phyloP scores from a whole-genome alignment of 2,888 invertebrate genomes.

The Girardia tigrina region DNA sequence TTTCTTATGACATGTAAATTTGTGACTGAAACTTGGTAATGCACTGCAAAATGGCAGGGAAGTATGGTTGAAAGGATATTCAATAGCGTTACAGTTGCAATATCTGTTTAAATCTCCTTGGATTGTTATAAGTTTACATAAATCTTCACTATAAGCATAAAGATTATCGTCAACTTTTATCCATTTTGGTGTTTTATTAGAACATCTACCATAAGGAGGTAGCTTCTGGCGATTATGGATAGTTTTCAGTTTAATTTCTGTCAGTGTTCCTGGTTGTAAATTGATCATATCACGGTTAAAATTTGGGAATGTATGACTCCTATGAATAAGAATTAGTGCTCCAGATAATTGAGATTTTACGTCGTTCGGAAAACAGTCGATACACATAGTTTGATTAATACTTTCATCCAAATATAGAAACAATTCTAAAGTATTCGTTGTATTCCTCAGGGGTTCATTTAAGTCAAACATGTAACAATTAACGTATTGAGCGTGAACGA shows the following conservation, averaged over 20 bases:
- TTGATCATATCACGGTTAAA: conserved; percentile 35
- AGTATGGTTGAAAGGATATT: conserved; percentile 33
- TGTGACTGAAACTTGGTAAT: conserved; percentile 28
- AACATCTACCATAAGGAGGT: conserved; percentile 37
- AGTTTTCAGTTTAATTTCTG: conserved; percentile 36
- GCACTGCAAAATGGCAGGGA: conserved; percentile 31
- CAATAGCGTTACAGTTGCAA: conserved; percentile 36
- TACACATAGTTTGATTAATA: conserved; percentile 25
- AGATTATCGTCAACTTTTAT: conserved; percentile 5
- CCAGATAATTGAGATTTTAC: conserved; percentile 37
- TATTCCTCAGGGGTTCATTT: neutral
- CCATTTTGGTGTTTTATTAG: conserved; percentile 33
- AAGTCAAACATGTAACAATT: conserved; percentile 37
- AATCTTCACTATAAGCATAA: conserved; percentile 33
- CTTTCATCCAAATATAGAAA: conserved; percentile 35
- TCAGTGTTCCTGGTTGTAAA: conserved; percentile 36
- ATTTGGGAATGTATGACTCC: conserved; percentile 36
- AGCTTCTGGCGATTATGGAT: conserved; percentile 35
- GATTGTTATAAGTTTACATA: conserved; percentile 24
- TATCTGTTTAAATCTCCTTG: conserved; percentile 29
- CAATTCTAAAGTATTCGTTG: conserved; percentile 33
- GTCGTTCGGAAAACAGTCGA: conserved; percentile 36
- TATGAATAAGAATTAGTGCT: conserved; percentile 35
- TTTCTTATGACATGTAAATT: neutral
- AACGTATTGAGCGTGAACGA: conserved; percentile 36